Base-by-base conservation (phyloP, 2,888 invertebrate genomes). In the Onthophagus sagittarius region DNA sequence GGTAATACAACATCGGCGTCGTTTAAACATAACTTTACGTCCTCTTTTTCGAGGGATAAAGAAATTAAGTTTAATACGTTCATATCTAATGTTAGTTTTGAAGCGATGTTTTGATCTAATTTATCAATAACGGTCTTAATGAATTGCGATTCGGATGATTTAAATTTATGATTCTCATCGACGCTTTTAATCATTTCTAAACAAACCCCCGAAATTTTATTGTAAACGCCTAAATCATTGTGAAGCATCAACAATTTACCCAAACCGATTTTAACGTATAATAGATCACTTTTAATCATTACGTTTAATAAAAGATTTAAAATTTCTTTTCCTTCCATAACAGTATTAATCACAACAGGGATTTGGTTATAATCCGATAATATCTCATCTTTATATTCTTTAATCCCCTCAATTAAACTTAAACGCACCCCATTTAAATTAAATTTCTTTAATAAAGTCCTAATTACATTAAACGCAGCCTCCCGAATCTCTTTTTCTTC, bases 331-430 rank as follows among this genome's bases (percentile, higher is more conserved):
- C 89, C 87, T 0, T 88, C 89, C 0, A 93, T 78, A 72, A 92
- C 84, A 9, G 89, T 90, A 77, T 89, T 91, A 0, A 94, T 81
- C 15, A 90, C 85, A 62, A 92, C 84, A 0, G 89, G 86, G 14
- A 92, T 83, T 81, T 94, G 93, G 76, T 92, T 89, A 62, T 88
- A 84, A 79, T 94, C 94, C 75, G 92, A 82, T 32, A 88, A 77
- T 63, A 94, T 86, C 81, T 93, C 94, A 72, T 88, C 85, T 75
- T 85, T 85, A 64, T 89, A 87, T 3, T 80, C 77, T n/a, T 84
- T 74, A 0, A 91, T 76, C 78, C 89, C 86, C 73, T 86, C 82
- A 15, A 89, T 77, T 5, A 91, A 78, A 2, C 87, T 81, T 15
- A 85, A 82, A 76, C 88, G 88, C 7, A 86, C 81, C 6, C 86